Conservation (phyloP, 2,797 vertebrate genomes). For the Acomys russatus region DNA sequence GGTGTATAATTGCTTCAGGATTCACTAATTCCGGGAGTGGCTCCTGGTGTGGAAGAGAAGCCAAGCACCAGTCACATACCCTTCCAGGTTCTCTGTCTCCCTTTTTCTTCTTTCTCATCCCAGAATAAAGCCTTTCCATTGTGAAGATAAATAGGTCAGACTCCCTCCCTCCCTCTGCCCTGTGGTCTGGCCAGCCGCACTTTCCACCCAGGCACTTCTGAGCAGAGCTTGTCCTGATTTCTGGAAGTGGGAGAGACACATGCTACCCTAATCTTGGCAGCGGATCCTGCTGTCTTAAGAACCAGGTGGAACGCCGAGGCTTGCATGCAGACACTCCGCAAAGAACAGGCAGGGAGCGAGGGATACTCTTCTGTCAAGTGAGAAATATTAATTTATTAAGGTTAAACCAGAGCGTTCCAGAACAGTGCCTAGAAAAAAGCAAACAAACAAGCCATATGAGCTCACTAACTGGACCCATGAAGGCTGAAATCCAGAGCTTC, state of each 20-base stretch:
- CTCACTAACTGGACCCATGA: background rate
- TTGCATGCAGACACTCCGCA: background rate
- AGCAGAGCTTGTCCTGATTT: conserved; percentile 15
- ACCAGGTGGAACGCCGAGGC: background rate
- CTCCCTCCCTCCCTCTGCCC: conserved; percentile 59
- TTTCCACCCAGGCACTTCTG: conserved; percentile 52
- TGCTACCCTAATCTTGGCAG: conserved; percentile 6
- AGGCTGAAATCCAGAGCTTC: background rate
- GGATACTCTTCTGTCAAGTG: background rate
- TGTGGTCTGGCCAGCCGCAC: conserved; percentile 54
- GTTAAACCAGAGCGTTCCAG: background rate
- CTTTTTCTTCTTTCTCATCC: conserved; percentile 41
- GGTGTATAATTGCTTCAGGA: background rate
- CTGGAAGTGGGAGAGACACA: conserved; percentile 44
- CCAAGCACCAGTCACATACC: background rate
- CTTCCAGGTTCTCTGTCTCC: background rate
- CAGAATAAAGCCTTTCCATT: conserved; percentile 62
- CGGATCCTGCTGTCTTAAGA: conserved; percentile 11
- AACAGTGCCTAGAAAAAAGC: background rate
- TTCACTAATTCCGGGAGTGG: background rate
- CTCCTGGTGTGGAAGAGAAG: background rate
- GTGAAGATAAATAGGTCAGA: conserved; percentile 77
- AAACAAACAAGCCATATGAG: background rate
- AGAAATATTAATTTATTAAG: conserved; percentile 46
- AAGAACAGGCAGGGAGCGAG: conserved; percentile 8